Percentiles rank a stretch among this genome's conserved stretches.
phyloP scores from a whole-genome alignment of 2,797 vertebrate species.

The Rhinatrema bivittatum region DNA sequence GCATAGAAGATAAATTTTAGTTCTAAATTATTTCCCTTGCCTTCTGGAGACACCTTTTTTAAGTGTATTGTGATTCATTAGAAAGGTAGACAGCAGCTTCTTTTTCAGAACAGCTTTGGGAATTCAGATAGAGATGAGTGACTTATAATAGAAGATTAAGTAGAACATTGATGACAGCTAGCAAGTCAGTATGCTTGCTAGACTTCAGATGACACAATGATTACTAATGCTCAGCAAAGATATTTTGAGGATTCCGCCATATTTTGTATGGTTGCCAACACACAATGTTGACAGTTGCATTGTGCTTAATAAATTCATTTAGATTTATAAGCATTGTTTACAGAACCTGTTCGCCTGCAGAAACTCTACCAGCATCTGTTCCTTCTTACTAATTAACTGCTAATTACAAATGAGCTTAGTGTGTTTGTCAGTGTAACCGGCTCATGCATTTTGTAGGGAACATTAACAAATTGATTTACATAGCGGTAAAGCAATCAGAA shows the following conservation, averaged over 20 bases:
- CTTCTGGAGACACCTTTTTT: fast-evolving
- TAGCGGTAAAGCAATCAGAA: constrained; percentile 60
- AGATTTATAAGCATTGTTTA: constrained; percentile 94
- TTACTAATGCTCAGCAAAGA: constrained; percentile 49
- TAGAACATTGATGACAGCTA: constrained; percentile 19
- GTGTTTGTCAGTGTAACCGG: constrained; percentile 75
- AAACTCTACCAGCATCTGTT: constrained; percentile 90
- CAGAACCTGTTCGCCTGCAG: constrained; percentile 81
- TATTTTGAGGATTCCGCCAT: constrained; percentile 60
- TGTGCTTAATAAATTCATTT: constrained; percentile 76
- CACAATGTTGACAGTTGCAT: constrained; percentile 64
- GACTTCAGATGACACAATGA: constrained; percentile 37
- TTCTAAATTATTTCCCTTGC: neutral
- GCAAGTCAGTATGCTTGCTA: constrained; percentile 27
- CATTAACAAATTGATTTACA: constrained; percentile 84
- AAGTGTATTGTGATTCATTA: fast-evolving
- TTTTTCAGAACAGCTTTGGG: neutral
- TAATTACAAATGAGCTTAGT: constrained; percentile 83
- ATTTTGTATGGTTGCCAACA: constrained; percentile 59
- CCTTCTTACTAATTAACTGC: constrained; percentile 83
- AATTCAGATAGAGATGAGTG: constrained; percentile 5
- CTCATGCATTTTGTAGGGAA: constrained; percentile 72
- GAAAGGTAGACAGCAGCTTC: too few species aligned
- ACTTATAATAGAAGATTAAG: constrained; percentile 20
- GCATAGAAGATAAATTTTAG: too few species aligned